Evolutionary conservation across 2,888 invertebrate species (phyloP), one percentile per base, ranked within the genome.

Genomic region (Drosophila subsilvestris): DNA sequence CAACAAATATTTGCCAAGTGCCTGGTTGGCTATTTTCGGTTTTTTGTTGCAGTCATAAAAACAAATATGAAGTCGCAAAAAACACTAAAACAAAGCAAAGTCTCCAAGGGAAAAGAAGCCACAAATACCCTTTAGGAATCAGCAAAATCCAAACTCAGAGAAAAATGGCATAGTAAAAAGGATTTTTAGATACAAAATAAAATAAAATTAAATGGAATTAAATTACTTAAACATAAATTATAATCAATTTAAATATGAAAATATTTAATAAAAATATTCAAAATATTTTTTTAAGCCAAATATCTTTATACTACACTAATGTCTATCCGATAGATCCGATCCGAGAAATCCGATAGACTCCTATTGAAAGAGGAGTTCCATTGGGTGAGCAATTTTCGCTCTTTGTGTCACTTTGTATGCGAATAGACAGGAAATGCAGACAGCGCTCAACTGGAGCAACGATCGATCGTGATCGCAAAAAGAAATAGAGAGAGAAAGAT

Each of bases 381-480:
- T 14, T 37, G 14, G 37, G n/a, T 37, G 37, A n/a, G 37, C 37
- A 37, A 37, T n/a, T 6, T 37, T n/a, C n/a, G n/a, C n/a, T 14
- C 37, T 17, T 56, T 67, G 42, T 67, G 63, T 56, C 63, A 63
- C 42, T 67, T 67, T 67, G 50, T 66, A 47, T 32, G 62, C 18
- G 37, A 42, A 48, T 29, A 27, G 27, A 50, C 67, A 67, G 67
- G 67, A 67, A 57, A 48, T 57, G 57, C 6, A 37, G 37, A 37
- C 37, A 49, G 37, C 50, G 63, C 29, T 63, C 27, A 57, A 48
- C 50, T 47, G 48, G 37, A 62, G 47, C 55, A 47, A 44, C 57
- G 57, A 57, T 62, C 57, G 56, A 62, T 57, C 56, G 42, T 37
- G 37, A 44, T 56, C 25, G 61, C 45, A 22, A 18, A 20, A n/a